Evolutionary conservation across 1,140 invertebrate species (phyloP).

Genomic region (Calosoma granatense): DNA sequence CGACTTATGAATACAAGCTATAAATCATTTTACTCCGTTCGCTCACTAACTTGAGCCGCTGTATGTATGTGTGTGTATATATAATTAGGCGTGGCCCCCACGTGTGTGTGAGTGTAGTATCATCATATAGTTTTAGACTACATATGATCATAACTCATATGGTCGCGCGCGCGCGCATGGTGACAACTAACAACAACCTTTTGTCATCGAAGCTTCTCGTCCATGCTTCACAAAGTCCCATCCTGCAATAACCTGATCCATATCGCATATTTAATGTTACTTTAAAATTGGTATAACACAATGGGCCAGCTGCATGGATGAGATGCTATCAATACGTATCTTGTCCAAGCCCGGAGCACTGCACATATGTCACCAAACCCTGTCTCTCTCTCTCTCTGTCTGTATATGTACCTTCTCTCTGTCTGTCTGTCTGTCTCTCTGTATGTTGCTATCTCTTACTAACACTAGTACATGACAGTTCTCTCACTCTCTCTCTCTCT

Average conservation of each 20-base stretch:
- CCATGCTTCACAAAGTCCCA: not conserved
- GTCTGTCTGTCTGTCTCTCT: not conserved
- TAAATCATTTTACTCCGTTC: not conserved
- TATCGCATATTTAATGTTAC: constrained; percentile 24
- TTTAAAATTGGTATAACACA: constrained; percentile 25
- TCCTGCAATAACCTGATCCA: constrained; percentile 12
- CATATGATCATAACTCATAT: not conserved
- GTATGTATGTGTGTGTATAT: too few species aligned
- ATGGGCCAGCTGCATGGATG: constrained; percentile 23
- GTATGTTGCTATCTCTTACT: not conserved
- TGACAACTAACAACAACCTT: not conserved
- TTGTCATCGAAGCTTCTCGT: not conserved
- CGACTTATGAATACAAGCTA: not conserved
- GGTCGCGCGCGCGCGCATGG: not conserved
- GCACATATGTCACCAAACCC: constrained; percentile 21
- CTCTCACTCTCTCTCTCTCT: constrained; percentile 8
- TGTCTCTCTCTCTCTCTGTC: constrained; percentile 7
- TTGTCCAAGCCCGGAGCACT: constrained; percentile 20
- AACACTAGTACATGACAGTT: too few species aligned
- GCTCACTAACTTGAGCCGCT: too few species aligned
- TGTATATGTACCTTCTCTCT: constrained; percentile 1
- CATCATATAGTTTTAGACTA: too few species aligned
- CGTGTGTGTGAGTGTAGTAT: too few species aligned
- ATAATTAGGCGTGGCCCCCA: too few species aligned
- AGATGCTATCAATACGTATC: constrained; percentile 21